These are phyloP conservation scores for Cossypha dichroa DNA, from an alignment of 2,797 vertebrate genomes.

Conservation along the genomic window DNA sequence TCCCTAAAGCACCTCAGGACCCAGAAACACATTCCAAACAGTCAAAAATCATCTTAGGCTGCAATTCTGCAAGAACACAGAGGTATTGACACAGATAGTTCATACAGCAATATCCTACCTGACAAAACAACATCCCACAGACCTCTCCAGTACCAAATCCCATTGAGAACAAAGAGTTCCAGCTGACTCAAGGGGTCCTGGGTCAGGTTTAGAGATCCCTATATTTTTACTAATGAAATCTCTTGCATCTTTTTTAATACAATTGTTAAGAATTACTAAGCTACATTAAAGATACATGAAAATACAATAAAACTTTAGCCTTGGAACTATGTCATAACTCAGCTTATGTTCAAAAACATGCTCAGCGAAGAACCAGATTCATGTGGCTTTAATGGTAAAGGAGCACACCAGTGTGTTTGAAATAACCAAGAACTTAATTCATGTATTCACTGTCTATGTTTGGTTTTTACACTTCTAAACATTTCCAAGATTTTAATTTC, in stretches of 20 bases:
- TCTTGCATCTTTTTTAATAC: not conserved
- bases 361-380: not conserved
- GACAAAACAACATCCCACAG: not conserved
- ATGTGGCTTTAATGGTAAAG: not conserved
- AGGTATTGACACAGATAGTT: not conserved
- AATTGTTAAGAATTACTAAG: not conserved
- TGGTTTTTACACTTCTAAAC: not conserved
- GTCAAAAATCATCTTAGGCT: not conserved
- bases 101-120: not conserved
- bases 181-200: not conserved
- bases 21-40: not conserved
- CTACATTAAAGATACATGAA: not conserved
- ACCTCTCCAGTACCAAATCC: not conserved
- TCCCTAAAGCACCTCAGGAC: not conserved
- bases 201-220: not conserved
- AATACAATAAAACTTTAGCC: not conserved
- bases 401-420: fast-evolving
- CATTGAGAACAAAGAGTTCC: not conserved
- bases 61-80: not conserved
- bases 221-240: not conserved
- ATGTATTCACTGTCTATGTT: not conserved
- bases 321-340: not conserved
- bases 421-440: not conserved
- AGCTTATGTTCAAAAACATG: not conserved
- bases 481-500: not conserved